Evolutionary conservation across 2,888 invertebrate species (phyloP).

Genomic region (Xylota sylvarum): DNA sequence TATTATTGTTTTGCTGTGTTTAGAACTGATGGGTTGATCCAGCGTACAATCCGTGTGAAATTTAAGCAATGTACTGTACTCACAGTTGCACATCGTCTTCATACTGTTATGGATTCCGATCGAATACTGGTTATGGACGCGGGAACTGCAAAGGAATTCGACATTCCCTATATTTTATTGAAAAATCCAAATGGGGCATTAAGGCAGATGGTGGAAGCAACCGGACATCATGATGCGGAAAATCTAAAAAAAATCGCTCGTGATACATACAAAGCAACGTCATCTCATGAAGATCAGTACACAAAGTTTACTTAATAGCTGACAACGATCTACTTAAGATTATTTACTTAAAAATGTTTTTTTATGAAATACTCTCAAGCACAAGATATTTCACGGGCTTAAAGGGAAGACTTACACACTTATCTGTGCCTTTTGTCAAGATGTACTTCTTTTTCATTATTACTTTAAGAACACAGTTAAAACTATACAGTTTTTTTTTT

Average conservation of each 20-base stretch:
- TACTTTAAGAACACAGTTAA: not conserved
- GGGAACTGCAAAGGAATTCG: conserved; percentile 91
- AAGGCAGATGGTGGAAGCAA: conserved; percentile 89
- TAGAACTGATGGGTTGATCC: conserved; percentile 92
- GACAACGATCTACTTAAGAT: conserved; percentile 26
- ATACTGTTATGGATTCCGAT: conserved; percentile 97
- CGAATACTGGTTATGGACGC: conserved; percentile 94
- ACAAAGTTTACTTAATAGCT: conserved; percentile 12
- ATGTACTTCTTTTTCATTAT: conserved; percentile 24
- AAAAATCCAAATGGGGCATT: conserved; percentile 87
- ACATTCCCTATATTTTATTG: conserved; percentile 89
- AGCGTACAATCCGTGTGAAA: conserved; percentile 91
- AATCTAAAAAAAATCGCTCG: conserved; percentile 85
- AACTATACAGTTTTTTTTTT: conserved; percentile 4
- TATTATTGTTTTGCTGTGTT: conserved; percentile 85
- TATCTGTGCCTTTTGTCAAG: conserved; percentile 56
- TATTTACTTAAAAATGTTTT: conserved; percentile 10
- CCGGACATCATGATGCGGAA: conserved; percentile 86
- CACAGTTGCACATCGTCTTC: conserved; percentile 95
- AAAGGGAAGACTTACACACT: conserved; percentile 6
- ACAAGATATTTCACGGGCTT: conserved; percentile 19
- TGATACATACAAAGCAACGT: conserved; percentile 77
- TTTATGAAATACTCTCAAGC: not conserved
- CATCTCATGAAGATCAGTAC: conserved; percentile 1
- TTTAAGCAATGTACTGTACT: conserved; percentile 94